These are phyloP conservation scores for Hucho hucho DNA, from an alignment of 2,113 vertebrate species.

Conservation along the genomic window DNA sequence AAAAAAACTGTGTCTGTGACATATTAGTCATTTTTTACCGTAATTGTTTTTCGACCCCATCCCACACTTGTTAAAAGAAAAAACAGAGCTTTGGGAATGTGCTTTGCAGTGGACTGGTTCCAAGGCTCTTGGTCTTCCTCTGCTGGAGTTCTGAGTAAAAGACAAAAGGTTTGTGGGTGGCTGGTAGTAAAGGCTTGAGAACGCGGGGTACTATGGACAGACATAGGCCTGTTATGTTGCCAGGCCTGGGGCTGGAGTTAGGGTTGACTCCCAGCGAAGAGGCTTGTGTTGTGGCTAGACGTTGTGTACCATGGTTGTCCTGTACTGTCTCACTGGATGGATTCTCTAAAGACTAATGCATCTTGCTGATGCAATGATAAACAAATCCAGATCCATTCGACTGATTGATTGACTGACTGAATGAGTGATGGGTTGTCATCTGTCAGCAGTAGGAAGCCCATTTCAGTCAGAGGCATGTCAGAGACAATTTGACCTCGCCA, in stretches of 20 bases:
- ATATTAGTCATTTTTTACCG: conserved; percentile 81
- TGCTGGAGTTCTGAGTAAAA: conserved; percentile 67
- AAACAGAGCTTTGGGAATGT: conserved; percentile 62
- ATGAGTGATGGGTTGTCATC: conserved; percentile 27
- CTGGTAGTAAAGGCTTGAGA: conserved; percentile 65
- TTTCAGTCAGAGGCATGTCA: conserved; percentile 22
- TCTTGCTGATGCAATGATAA: conserved; percentile 58
- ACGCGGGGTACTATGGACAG: conserved; percentile 59
- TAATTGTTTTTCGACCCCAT: conserved; percentile 79
- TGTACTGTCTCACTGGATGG: not conserved
- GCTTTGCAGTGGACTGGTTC: conserved; percentile 66
- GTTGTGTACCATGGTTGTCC: not conserved
- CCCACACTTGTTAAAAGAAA: conserved; percentile 66
- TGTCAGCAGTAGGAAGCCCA: conserved; percentile 3
- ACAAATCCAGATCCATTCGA: conserved; percentile 31
- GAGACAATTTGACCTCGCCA: conserved; percentile 32
- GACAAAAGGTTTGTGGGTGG: conserved; percentile 65
- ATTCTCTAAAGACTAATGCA: not conserved
- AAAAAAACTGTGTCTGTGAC: conserved; percentile 74
- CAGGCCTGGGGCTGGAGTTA: conserved; percentile 60
- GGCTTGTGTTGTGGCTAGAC: conserved; percentile 44
- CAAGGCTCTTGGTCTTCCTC: conserved; percentile 62
- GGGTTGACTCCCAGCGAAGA: conserved; percentile 68
- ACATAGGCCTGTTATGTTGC: conserved; percentile 53
- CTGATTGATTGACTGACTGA: conserved; percentile 13